Base-by-base conservation (phyloP, 92 coral and sea anemone genomes). In the Diadumene lineata region DNA sequence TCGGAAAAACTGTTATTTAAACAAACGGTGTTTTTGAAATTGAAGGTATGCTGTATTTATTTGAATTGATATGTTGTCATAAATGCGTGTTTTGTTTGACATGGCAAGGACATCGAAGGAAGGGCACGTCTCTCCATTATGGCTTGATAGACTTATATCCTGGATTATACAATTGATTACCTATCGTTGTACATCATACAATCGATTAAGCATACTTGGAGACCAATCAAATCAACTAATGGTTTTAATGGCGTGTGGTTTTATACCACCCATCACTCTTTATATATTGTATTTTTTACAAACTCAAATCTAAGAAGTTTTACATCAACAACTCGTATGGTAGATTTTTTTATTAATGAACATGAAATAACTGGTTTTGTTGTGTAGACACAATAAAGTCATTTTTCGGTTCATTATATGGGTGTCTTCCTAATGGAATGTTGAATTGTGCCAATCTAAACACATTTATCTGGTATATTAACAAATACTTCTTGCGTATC, bases 221-320 rank as follows among this genome's bases (percentile, higher is more conserved):
- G 68, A 62, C 68, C 0, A 62, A 62, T 62, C 19, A 62, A 28
- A 30, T 62, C 13, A 6, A 38, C 7, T 62, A 62, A 62, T 62
- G 43, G 68, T 13, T 19, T 62, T 62, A 28, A 38, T 60, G 2
- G 22, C 31, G 38, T 62, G 68, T 15, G 21, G 68, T 28, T 62
- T 62, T 58, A n/a, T 62, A 23, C 68, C 68, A 62, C 68, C 68
- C 68, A 62, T n/a, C n/a, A n/a, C n/a, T n/a, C n/a, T n/a, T n/a
- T n/a, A n/a, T n/a, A n/a, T n/a, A n/a, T n/a, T n/a, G n/a, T n/a
- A n/a, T n/a, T n/a, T n/a, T n/a, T n/a, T n/a, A n/a, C n/a, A n/a
- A n/a, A n/a, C n/a, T n/a, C n/a, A n/a, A n/a, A n/a, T n/a, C n/a
- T n/a, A n/a, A 17, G 22, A 53, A 23, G 10, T 3, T 23, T 23